A percentile compares a stretch with the other conserved stretches of the same genome.
phyloP scores from a whole-genome alignment of 2,888 invertebrate genomes.

The Bibio marci region DNA sequence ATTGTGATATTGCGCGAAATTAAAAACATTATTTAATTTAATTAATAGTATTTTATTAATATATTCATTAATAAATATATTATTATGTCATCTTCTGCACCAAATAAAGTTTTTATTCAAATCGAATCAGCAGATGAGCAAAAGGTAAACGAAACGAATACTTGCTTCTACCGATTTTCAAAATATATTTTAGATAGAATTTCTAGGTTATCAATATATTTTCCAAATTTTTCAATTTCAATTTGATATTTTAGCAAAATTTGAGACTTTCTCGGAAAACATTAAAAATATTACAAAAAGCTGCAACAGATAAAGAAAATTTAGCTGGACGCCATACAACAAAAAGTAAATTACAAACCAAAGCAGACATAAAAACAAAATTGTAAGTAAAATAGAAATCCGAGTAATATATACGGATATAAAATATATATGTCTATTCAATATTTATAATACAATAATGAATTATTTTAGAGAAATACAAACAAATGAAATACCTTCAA shows the following conservation, averaged over 20 bases:
- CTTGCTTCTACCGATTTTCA: no score
- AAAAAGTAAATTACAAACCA: slow-evolving; percentile 37
- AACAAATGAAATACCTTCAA: slow-evolving; percentile 9
- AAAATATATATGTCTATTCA: no score
- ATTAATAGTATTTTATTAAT: no score
- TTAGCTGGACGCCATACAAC: slow-evolving; percentile 44
- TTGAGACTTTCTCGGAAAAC: slow-evolving; percentile 43
- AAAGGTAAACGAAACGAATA: not conserved
- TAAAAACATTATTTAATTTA: no score
- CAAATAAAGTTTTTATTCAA: slow-evolving; percentile 27
- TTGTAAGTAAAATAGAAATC: slow-evolving; percentile 24
- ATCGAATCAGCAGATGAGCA: slow-evolving; percentile 27
- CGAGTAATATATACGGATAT: no score
- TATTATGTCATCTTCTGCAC: no score
- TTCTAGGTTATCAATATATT: no score
- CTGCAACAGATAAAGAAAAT: slow-evolving; percentile 59
- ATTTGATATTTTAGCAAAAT: slow-evolving; percentile 32
- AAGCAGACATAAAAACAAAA: slow-evolving; percentile 28
- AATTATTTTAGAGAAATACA: slow-evolving; percentile 19
- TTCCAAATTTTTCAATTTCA: no score
- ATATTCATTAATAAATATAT: no score
- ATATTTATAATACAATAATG: no score
- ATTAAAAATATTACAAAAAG: slow-evolving; percentile 54
- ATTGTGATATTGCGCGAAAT: no score
- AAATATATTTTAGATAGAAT: no score